phyloP scores from a whole-genome alignment of 2,113 vertebrate genomes.

The Salvator merianae region DNA sequence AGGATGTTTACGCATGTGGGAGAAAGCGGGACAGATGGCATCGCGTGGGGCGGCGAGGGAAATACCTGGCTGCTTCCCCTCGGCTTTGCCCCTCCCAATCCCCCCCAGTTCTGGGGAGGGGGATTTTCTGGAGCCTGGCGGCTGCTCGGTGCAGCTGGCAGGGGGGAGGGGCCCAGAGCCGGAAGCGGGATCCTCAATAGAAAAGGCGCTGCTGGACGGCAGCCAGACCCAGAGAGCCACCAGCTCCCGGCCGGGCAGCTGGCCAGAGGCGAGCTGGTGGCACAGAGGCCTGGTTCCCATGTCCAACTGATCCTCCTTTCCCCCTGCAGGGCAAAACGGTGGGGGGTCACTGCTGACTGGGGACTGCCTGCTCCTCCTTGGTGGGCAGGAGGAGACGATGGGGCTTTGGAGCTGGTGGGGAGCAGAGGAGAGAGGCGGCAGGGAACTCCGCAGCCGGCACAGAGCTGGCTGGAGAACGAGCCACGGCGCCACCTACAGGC shows the following conservation, averaged over 20 bases:
- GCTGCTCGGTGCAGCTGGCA: conserved; percentile 18
- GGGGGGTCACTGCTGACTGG: too few species aligned
- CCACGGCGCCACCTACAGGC: too few species aligned
- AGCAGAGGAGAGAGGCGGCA: too few species aligned
- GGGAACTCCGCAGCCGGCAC: not conserved
- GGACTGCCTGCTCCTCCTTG: not conserved
- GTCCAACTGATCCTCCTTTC: not conserved
- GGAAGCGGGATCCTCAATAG: conserved; percentile 24
- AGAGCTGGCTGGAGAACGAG: too few species aligned
- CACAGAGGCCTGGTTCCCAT: not conserved
- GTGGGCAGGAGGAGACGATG: not conserved
- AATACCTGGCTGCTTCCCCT: not conserved
- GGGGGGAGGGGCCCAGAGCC: conserved; percentile 1
- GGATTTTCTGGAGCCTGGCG: not conserved
- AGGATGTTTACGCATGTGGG: too few species aligned
- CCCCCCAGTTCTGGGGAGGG: not conserved
- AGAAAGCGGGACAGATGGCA: too few species aligned
- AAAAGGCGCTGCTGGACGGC: not conserved
- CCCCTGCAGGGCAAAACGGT: not conserved
- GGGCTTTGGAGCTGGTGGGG: too few species aligned
- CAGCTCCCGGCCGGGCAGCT: not conserved
- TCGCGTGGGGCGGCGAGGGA: not conserved
- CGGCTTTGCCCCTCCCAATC: not conserved
- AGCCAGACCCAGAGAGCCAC: not conserved
- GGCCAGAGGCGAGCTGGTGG: conserved; percentile 16